These are phyloP conservation scores for Campoletis sonorensis DNA, from an alignment of 1,140 invertebrate genomes.

Conservation along the genomic window DNA sequence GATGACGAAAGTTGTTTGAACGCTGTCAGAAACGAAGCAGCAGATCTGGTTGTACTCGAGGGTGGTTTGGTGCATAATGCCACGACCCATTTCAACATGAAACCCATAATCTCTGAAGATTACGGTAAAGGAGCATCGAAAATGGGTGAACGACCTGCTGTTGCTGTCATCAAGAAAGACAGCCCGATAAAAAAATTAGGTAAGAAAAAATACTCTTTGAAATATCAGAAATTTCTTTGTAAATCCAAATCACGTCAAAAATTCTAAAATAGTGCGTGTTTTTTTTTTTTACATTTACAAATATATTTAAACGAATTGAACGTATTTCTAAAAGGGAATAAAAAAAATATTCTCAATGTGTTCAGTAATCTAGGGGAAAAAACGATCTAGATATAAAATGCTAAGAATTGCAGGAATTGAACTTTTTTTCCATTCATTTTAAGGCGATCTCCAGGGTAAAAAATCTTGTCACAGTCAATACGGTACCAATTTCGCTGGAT, in stretches of 20 bases:
- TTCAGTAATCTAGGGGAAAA: no score
- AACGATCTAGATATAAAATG: no score
- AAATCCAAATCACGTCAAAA: no score
- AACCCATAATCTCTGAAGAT: conserved; percentile 76
- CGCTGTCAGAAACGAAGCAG: conserved; percentile 79
- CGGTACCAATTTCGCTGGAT: conserved; percentile 73
- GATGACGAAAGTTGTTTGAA: conserved; percentile 81
- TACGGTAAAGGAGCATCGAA: conserved; percentile 70
- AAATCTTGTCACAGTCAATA: conserved; percentile 79
- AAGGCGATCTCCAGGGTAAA: conserved; percentile 74
- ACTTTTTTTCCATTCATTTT: not conserved
- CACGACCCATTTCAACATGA: conserved; percentile 74
- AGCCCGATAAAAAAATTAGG: conserved; percentile 66
- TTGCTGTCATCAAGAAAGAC: conserved; percentile 79
- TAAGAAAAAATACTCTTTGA: conserved; percentile 22
- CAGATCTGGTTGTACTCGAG: conserved; percentile 81
- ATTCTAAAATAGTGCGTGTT: not conserved
- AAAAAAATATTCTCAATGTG: no score
- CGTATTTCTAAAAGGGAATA: no score
- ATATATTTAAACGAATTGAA: no score
- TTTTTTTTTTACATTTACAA: no score
- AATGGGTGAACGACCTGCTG: conserved; percentile 75
- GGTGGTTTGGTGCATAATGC: conserved; percentile 79
- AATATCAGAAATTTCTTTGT: no score
- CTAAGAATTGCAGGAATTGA: no score